A percentile compares a stretch with the other conserved stretches of the same genome.
phyloP scores from a whole-genome alignment of 1,140 invertebrate species.

The Bombus consobrinus region DNA sequence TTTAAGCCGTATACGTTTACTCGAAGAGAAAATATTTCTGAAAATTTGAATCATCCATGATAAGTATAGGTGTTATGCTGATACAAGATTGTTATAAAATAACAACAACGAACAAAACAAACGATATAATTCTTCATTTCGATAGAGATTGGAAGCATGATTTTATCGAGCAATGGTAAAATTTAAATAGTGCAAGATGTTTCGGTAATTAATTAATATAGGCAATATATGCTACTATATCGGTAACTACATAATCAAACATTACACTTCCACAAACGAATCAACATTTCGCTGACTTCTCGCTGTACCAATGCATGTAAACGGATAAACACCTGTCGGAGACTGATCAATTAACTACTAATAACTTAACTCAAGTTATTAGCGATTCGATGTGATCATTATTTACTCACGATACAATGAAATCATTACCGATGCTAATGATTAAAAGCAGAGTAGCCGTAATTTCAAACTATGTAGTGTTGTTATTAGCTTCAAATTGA shows the following conservation, averaged over 20 bases:
- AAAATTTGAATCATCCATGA: no score
- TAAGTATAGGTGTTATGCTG: no score
- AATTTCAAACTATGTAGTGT: background rate
- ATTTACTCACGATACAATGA: background rate
- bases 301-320: background rate
- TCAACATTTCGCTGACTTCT: background rate
- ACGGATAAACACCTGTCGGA: background rate
- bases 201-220: background rate
- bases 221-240: no score
- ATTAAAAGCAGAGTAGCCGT: background rate
- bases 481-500: background rate
- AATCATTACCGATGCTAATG: background rate
- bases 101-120: background rate
- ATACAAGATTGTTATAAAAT: no score
- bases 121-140: background rate
- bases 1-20: no score
- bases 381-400: conserved; percentile 14
- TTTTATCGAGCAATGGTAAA: background rate
- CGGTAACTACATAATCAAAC: background rate
- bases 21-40: no score
- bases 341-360: conserved; percentile 4
- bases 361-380: conserved; percentile 22
- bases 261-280: background rate
- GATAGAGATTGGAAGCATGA: no score
- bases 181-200: background rate